A percentile compares a stretch with the other conserved stretches of the same genome.
These are phyloP conservation scores for Isaurus tuberculatus DNA, from an alignment of 92 coral and sea anemone genomes.

Conservation along the genomic window DNA sequence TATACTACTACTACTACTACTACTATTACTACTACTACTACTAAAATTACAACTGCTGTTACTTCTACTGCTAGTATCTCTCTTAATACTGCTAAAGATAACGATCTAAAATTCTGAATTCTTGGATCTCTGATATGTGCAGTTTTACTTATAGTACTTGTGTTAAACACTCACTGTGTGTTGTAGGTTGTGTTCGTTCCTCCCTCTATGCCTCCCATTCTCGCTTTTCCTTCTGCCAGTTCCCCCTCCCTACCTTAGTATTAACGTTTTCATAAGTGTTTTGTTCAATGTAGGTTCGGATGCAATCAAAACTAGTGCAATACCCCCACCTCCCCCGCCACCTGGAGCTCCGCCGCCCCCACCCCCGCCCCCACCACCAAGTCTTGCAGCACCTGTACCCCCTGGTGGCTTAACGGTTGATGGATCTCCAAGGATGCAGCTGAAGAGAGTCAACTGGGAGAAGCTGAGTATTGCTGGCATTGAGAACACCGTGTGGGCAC, in stretches of 20 bases:
- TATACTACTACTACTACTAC: too few relatives aligned
- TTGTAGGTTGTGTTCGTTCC: too few relatives aligned
- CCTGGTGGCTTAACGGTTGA: slow-evolving; percentile 55
- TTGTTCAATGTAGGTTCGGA: slow-evolving; percentile 11
- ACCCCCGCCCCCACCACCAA: slow-evolving; percentile 59
- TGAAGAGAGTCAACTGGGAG: slow-evolving; percentile 98
- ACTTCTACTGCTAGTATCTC: too few relatives aligned
- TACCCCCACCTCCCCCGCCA: slow-evolving; percentile 59
- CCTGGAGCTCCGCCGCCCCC: slow-evolving; percentile 69
- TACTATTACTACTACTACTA: too few relatives aligned
- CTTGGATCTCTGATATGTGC: too few relatives aligned
- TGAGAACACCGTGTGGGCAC: slow-evolving; percentile 98
- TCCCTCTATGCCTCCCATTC: too few relatives aligned
- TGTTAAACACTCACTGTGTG: too few relatives aligned
- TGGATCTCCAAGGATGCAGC: slow-evolving; percentile 76
- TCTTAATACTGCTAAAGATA: too few relatives aligned
- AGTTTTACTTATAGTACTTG: too few relatives aligned
- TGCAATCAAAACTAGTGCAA: neutral
- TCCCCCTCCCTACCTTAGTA: neutral
- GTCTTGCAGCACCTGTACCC: slow-evolving; percentile 68
- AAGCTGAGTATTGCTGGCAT: slow-evolving; percentile 94
- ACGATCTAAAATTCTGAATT: too few relatives aligned
- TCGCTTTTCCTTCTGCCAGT: too few relatives aligned
- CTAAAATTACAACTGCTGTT: too few relatives aligned
- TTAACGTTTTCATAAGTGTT: neutral